Base-by-base conservation (phyloP, 2,797 vertebrate species). In the Anolis apletophallus region DNA sequence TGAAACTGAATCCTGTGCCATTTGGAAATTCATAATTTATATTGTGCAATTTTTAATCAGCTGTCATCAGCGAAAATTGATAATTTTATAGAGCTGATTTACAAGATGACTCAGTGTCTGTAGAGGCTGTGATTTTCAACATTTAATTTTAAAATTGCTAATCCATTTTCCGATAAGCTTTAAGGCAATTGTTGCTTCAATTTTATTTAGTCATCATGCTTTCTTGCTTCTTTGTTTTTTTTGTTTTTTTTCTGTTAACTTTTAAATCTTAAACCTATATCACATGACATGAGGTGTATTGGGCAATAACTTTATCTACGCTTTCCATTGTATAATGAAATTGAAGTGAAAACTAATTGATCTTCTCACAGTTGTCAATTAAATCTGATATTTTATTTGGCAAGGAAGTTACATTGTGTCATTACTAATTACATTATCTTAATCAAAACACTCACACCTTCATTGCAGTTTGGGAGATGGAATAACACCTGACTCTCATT, bases 1-100 rank as follows among this genome's bases (percentile, higher is more conserved):
- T 36, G 17, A 59, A 80, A 46, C 74, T 55, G 1, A 2, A 54
- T 71, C 1, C 0, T 9, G 4, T 79, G 36, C 6, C 69, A 46
- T 19, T 81, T 71, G 67, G 71, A 77, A 84, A 29, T 54, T 84
- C n/a, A 77, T 67, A 77, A 68, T 84, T 68, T 67, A 29, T 73
- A 46, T 5, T 32, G 54, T 61, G 36, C 34, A 59, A 59, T n/a
- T 19, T 61, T 11, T 74, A 46, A 71, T 83, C 26, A 46, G 71
- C 10, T 23, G 1, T 83, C 57, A 59, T 83, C 67, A 55, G 54
- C 14, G 32, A 71, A 71, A 61, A 61, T 13, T 12, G 29, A 19
- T 14, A 50, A 21, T 34, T 75, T 64, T 6, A 10, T 67, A 61
- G 12, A 81, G 4, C 17, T 52, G 46, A 69, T 69, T 68, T 81